Percentiles rank a stretch among this genome's conserved stretches.
phyloP scores from a whole-genome alignment of 2,797 vertebrate genomes.

The Melanotaenia nigrans region DNA sequence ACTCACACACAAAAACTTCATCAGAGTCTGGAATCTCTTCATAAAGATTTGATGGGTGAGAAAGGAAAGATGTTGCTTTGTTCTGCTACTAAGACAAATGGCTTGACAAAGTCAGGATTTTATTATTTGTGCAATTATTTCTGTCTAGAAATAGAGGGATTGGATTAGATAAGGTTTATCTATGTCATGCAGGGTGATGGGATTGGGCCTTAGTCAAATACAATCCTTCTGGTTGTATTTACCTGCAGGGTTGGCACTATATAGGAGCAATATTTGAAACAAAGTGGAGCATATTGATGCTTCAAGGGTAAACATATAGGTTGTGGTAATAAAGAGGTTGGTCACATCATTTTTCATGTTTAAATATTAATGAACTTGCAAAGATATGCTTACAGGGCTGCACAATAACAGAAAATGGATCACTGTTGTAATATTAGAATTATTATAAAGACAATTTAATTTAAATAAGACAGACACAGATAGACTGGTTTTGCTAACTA shows the following conservation, averaged over 20 bases:
- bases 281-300: neutral
- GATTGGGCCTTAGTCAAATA: too few species aligned
- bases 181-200: neutral
- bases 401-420: too few species aligned
- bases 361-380: neutral
- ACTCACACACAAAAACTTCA: conserved; percentile 59
- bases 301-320: neutral
- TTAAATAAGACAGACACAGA: too few species aligned
- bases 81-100: conserved; percentile 53
- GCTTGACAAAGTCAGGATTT: conserved; percentile 35
- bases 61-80: conserved; percentile 41
- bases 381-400: neutral
- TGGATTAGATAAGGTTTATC: conserved; percentile 23
- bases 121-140: conserved; percentile 36
- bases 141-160: conserved; percentile 33
- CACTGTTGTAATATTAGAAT: too few species aligned
- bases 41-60: conserved; percentile 21
- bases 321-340: too few species aligned
- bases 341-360: neutral
- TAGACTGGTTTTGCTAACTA: too few species aligned
- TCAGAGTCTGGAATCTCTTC: conserved; percentile 48
- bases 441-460: too few species aligned
- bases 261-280: neutral
- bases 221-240: too few species aligned
- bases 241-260: too few species aligned